A percentile compares a stretch with the other conserved stretches of the same genome.
phyloP scores from a whole-genome alignment of 2,888 invertebrate genomes.

The Leucophenga montana region DNA sequence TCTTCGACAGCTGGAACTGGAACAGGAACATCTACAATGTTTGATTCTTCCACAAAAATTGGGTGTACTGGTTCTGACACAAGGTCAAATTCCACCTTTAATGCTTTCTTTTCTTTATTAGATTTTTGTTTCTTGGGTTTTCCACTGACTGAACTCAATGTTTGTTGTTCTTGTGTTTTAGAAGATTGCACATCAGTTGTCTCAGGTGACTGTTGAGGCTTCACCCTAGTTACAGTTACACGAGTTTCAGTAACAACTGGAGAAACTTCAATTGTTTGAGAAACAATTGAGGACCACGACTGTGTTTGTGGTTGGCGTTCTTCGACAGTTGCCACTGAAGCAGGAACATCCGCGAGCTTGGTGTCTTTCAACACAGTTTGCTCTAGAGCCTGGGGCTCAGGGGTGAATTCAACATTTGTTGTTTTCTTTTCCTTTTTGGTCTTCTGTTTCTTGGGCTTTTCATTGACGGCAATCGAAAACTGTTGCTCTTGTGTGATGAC shows the following conservation, averaged over 20 bases:
- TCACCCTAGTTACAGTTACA: not conserved
- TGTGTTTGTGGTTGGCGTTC: not conserved
- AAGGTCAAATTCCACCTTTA: too few species aligned
- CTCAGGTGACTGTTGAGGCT: not conserved
- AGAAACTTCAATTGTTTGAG: slow-evolving; percentile 10
- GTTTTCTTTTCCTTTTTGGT: slow-evolving; percentile 24
- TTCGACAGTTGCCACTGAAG: slow-evolving; percentile 14
- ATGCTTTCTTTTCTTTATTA: slow-evolving; percentile 30
- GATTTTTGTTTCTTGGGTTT: slow-evolving; percentile 33
- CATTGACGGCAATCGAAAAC: slow-evolving; percentile 32
- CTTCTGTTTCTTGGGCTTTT: slow-evolving; percentile 25
- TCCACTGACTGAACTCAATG: slow-evolving; percentile 37
- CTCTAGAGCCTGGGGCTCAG: too few species aligned
- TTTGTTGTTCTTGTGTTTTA: slow-evolving; percentile 39
- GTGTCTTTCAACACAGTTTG: too few species aligned
- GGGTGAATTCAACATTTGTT: not conserved
- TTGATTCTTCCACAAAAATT: too few species aligned
- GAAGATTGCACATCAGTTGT: not conserved
- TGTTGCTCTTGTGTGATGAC: slow-evolving; percentile 5
- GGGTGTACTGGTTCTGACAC: too few species aligned
- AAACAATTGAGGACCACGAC: slow-evolving; percentile 52
- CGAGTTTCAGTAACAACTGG: slow-evolving; percentile 7
- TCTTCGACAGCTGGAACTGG: too few species aligned
- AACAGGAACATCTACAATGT: too few species aligned
- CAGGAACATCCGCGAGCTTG: too few species aligned